These are phyloP conservation scores for Isoperla grammatica DNA, from an alignment of 2,888 invertebrate genomes.

Conservation along the genomic window DNA sequence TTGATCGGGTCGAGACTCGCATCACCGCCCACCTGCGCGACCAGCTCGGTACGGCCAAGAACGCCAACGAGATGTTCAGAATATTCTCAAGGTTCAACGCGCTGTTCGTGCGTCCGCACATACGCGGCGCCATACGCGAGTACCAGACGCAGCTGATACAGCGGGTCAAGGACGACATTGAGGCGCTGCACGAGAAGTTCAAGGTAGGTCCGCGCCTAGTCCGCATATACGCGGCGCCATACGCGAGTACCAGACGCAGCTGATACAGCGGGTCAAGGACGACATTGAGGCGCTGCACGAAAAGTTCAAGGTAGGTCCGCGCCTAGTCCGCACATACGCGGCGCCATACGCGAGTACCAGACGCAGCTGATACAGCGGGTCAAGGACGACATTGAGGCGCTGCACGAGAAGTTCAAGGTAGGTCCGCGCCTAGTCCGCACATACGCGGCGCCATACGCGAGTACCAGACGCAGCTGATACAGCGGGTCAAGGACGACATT, in stretches of 20 bases:
- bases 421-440: slow-evolving; percentile 89
- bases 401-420: slow-evolving; percentile 98
- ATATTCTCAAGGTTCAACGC: slow-evolving; percentile 99
- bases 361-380: slow-evolving; percentile 98
- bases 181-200: slow-evolving; percentile 95
- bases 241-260: slow-evolving; percentile 96
- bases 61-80: slow-evolving; percentile 99
- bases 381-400: slow-evolving; percentile 95
- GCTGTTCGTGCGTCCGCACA: slow-evolving; percentile 96
- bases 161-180: slow-evolving; percentile 98
- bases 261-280: slow-evolving; percentile 98
- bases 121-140: slow-evolving; percentile 96
- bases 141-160: slow-evolving; percentile 99
- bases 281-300: slow-evolving; percentile 97
- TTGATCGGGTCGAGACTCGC: slow-evolving; percentile 95
- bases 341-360: slow-evolving; percentile 98
- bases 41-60: slow-evolving; percentile 96
- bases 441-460: slow-evolving; percentile 98
- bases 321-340: slow-evolving; percentile 98
- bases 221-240: slow-evolving; percentile 99
- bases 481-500: slow-evolving; percentile 98
- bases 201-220: slow-evolving; percentile 87
- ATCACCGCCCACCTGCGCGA: slow-evolving; percentile 97
- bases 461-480: slow-evolving; percentile 98
- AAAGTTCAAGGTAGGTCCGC: slow-evolving; percentile 91